phyloP scores from a whole-genome alignment of 2,113 vertebrate species.

The Gallinago paraguaiae region DNA sequence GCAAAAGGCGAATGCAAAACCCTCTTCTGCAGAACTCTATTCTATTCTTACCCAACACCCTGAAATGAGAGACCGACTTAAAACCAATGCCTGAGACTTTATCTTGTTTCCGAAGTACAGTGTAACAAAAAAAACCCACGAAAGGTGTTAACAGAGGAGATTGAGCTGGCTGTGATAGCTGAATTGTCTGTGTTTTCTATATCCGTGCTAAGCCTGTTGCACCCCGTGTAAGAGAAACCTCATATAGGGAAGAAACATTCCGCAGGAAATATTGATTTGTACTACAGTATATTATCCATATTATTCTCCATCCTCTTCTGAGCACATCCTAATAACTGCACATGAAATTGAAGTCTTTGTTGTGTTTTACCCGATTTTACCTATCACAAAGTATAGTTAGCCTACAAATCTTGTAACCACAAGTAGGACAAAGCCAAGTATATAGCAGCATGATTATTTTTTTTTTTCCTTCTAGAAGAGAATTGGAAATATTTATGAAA shows the following conservation, averaged over 20 bases:
- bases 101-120: not conserved
- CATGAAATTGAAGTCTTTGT: not conserved
- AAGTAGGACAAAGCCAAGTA: not conserved
- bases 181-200: not conserved
- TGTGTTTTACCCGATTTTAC: not conserved
- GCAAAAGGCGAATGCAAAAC: not conserved
- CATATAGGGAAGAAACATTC: not conserved
- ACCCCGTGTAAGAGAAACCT: not conserved
- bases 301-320: not conserved
- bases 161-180: not conserved
- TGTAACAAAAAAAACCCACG: not conserved
- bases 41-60: not conserved
- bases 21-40: not conserved
- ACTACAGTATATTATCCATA: not conserved
- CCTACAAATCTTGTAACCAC: not conserved
- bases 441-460: not conserved
- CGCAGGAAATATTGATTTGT: not conserved
- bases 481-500: not conserved
- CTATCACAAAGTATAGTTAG: not conserved
- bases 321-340: not conserved
- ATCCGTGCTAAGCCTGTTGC: not conserved
- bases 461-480: not conserved
- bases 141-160: not conserved
- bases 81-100: not conserved
- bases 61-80: not conserved